A percentile compares a stretch with the other conserved stretches of the same genome.
These are phyloP conservation scores for Electrona antarctica DNA, from an alignment of 2,113 vertebrate species.

Conservation along the genomic window DNA sequence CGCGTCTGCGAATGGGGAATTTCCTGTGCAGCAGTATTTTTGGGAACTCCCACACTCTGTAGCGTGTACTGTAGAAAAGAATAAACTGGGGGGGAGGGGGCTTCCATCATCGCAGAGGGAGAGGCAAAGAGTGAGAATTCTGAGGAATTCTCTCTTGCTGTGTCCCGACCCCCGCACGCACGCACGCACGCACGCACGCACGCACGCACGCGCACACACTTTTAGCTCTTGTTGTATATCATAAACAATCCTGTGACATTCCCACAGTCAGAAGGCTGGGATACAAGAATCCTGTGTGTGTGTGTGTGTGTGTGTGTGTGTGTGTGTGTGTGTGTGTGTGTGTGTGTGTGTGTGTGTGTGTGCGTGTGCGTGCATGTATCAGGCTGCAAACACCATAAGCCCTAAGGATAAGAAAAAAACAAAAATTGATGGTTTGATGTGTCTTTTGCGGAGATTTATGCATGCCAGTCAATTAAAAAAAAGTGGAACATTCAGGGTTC, in stretches of 20 bases:
- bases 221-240: slow-evolving; percentile 54
- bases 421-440: too few species aligned
- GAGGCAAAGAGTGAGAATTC: slow-evolving; percentile 12
- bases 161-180: slow-evolving; percentile 12
- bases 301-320: slow-evolving; percentile 15
- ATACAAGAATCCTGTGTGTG: slow-evolving; percentile 28
- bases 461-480: too few species aligned
- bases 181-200: not conserved
- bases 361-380: slow-evolving; percentile 18
- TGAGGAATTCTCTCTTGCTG: slow-evolving; percentile 1
- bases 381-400: too few species aligned
- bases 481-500: too few species aligned
- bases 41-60: slow-evolving; percentile 77
- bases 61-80: not conserved
- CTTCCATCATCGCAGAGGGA: slow-evolving; percentile 35
- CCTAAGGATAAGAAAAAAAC: too few species aligned
- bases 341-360: not conserved
- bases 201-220: not conserved
- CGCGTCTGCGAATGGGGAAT: slow-evolving; percentile 76
- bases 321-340: not conserved
- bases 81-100: slow-evolving; percentile 4
- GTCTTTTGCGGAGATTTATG: too few species aligned
- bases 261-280: slow-evolving; percentile 65
- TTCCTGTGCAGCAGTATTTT: slow-evolving; percentile 79
- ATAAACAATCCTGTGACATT: slow-evolving; percentile 73